These are phyloP conservation scores for Halichoeres trimaculatus DNA, from an alignment of 2,113 vertebrate genomes.

Conservation along the genomic window DNA sequence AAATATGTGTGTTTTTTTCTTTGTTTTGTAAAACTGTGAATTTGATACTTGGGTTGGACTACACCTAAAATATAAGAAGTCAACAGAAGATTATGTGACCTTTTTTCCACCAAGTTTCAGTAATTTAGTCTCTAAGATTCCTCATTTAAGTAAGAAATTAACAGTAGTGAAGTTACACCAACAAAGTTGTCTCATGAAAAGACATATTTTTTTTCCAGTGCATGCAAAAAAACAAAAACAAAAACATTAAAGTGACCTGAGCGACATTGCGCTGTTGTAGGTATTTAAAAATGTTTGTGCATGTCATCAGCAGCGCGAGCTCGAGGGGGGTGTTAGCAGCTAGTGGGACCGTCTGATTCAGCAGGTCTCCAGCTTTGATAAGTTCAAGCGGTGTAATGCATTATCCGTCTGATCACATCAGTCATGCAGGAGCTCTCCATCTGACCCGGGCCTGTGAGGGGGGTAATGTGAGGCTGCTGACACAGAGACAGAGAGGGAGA, in stretches of 20 bases:
- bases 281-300: conserved; percentile 39
- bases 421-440: conserved; percentile 78
- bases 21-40: background rate
- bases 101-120: too few relatives aligned
- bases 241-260: conserved; percentile 24
- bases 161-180: background rate
- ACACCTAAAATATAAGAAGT: too few relatives aligned
- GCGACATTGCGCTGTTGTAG: conserved; percentile 11
- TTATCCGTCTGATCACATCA: conserved; percentile 79
- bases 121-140: too few relatives aligned
- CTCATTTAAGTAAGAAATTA: too few relatives aligned
- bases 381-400: conserved; percentile 76
- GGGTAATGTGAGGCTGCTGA: conserved; percentile 77
- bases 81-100: too few relatives aligned
- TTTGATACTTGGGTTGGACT: too few relatives aligned
- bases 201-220: background rate
- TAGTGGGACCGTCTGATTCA: conserved; percentile 69
- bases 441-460: conserved; percentile 72
- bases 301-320: conserved; percentile 45
- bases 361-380: conserved; percentile 76
- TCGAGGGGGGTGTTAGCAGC: conserved; percentile 26
- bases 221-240: too few relatives aligned
- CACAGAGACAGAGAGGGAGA: conserved; percentile 59
- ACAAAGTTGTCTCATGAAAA: background rate
- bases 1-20: background rate